These are phyloP conservation scores for Tachina grossa DNA, from an alignment of 2,888 invertebrate genomes.

Conservation along the genomic window DNA sequence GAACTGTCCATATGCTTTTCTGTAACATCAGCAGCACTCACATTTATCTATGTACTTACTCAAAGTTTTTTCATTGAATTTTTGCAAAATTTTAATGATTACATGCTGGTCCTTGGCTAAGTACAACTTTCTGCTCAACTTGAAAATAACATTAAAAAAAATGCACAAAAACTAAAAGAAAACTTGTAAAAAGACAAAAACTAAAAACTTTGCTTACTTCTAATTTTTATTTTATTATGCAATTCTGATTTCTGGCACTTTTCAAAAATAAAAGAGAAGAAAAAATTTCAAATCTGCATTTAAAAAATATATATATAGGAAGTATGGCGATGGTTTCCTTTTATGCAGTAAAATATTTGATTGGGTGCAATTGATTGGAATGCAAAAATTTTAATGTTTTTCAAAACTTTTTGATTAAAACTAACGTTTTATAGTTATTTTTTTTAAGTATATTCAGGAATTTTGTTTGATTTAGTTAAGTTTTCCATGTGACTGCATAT, in stretches of 20 bases:
- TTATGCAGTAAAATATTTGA: neutral
- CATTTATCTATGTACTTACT: neutral
- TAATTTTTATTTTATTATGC: neutral
- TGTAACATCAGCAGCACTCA: neutral
- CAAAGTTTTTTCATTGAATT: constrained; percentile 42
- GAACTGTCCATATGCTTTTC: neutral
- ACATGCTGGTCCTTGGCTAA: constrained; percentile 54
- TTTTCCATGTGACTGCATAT: constrained; percentile 39
- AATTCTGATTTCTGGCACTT: constrained; percentile 31
- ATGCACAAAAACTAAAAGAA: neutral
- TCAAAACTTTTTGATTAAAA: constrained; percentile 60
- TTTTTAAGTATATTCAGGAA: neutral
- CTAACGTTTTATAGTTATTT: constrained; percentile 30
- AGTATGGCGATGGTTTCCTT: neutral
- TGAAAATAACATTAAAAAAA: neutral
- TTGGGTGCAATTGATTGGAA: constrained; percentile 61
- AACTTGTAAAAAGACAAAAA: neutral
- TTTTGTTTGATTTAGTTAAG: constrained; percentile 41
- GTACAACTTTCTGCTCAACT: constrained; percentile 45
- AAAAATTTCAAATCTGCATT: neutral
- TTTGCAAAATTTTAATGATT: constrained; percentile 54
- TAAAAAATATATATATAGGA: constrained; percentile 6
- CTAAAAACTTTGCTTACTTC: neutral
- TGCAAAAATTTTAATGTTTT: constrained; percentile 55
- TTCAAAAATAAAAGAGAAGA: neutral